Evolutionary conservation across 92 coral and sea anemone species (phyloP).

Genomic region (Parazoanthus darwini): DNA sequence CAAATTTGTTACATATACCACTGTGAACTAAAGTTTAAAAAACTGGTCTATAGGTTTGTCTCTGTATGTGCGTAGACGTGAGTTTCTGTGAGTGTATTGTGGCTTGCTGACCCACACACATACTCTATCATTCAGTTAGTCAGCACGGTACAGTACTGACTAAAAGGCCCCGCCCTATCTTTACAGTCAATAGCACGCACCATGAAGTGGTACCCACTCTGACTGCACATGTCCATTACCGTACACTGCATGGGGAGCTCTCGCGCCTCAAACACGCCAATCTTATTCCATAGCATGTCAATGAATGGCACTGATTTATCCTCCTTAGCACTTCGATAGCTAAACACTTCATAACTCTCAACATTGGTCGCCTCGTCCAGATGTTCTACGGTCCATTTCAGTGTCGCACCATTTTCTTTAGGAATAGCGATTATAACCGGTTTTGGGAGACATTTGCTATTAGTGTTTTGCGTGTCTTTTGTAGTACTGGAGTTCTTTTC

Average conservation of each 20-base stretch:
- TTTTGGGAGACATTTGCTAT: background rate
- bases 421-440: constrained; percentile 1
- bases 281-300: constrained; percentile 16
- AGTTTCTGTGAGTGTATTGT: too few relatives aligned
- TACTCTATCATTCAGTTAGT: background rate
- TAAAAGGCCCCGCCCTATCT: constrained; percentile 13
- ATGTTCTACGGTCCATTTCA: background rate
- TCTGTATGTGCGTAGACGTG: too few relatives aligned
- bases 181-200: background rate
- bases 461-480: background rate
- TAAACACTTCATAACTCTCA: constrained; percentile 5
- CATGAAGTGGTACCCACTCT: background rate
- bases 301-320: background rate
- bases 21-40: too few relatives aligned
- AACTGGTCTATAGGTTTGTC: too few relatives aligned
- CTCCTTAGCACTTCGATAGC: constrained; percentile 4
- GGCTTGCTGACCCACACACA: too few relatives aligned
- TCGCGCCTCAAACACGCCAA: constrained; percentile 7
- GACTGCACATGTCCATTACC: background rate
- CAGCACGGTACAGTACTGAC: background rate
- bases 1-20: too few relatives aligned
- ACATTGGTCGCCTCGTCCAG: background rate
- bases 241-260: constrained; percentile 5
- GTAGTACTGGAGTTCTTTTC: background rate
- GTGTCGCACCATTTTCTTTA: background rate